Evolutionary conservation across 2,888 invertebrate species (phyloP).

Genomic region (Theodoxus fluviatilis): DNA sequence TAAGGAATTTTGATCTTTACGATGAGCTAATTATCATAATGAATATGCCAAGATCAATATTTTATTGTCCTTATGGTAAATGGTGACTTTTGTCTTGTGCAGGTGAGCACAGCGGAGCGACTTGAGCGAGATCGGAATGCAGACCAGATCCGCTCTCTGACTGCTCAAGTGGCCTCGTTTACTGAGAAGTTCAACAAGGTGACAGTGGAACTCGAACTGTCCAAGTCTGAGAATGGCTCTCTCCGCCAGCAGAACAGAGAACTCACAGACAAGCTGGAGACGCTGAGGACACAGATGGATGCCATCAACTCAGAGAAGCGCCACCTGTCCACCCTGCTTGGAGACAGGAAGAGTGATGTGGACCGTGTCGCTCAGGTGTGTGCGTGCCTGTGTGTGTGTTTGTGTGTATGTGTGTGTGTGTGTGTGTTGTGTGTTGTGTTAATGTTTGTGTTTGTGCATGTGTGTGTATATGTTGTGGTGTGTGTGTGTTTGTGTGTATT

Average conservation of each 20-base stretch:
- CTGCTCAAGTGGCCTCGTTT: constrained; percentile 49
- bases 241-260: constrained; percentile 43
- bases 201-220: constrained; percentile 46
- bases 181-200: constrained; percentile 52
- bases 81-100: constrained; percentile 14
- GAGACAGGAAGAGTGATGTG: constrained; percentile 42
- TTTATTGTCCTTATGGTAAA: no score
- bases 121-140: constrained; percentile 49
- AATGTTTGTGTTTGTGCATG: no score
- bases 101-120: constrained; percentile 52
- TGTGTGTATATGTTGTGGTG: no score
- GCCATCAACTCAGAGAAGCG: constrained; percentile 41
- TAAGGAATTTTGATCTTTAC: no score
- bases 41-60: no score
- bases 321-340: constrained; percentile 41
- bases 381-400: no score
- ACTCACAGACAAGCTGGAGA: constrained; percentile 44
- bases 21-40: no score
- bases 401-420: no score
- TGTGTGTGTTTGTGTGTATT: no score
- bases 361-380: constrained; percentile 45
- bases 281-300: constrained; percentile 41
- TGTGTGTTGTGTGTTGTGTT: no score
- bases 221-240: constrained; percentile 41
- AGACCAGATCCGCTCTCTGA: constrained; percentile 50